Conservation (phyloP, 35 echinoderm and acorn worm genomes). For the Strongylocentrotus purpuratus region DNA sequence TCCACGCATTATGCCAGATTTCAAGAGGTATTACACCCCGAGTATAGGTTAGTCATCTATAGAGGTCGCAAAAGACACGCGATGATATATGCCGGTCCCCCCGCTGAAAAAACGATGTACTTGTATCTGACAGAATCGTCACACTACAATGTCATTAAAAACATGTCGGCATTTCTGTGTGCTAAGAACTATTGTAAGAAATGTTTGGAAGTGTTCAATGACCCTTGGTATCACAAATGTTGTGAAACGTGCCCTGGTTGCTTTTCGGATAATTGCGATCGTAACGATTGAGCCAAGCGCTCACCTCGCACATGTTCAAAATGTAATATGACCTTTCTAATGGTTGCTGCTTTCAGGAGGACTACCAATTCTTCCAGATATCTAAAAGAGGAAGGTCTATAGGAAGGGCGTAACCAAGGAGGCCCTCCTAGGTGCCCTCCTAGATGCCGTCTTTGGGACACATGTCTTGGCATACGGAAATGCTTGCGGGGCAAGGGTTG, state of each 20-base stretch:
- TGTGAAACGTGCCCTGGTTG: background rate
- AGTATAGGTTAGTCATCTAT: background rate
- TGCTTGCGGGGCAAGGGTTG: too few species aligned
- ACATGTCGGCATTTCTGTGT: background rate
- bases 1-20: background rate
- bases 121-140: background rate
- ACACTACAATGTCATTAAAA: background rate
- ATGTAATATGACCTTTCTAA: background rate
- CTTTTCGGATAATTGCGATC: background rate
- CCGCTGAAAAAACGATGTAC: background rate
- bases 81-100: background rate
- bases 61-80: background rate
- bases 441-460: too few species aligned
- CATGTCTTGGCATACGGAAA: too few species aligned
- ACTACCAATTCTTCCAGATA: too few species aligned
- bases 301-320: background rate
- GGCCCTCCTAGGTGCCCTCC: too few species aligned
- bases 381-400: too few species aligned
- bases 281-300: background rate
- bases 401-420: too few species aligned
- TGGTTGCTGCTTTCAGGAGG: too few species aligned
- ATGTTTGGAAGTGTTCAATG: background rate
- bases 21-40: background rate
- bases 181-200: background rate
- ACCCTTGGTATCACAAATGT: background rate